Conservation (phyloP, 2,113 vertebrate genomes). For the Cephalopterus ornatus region DNA sequence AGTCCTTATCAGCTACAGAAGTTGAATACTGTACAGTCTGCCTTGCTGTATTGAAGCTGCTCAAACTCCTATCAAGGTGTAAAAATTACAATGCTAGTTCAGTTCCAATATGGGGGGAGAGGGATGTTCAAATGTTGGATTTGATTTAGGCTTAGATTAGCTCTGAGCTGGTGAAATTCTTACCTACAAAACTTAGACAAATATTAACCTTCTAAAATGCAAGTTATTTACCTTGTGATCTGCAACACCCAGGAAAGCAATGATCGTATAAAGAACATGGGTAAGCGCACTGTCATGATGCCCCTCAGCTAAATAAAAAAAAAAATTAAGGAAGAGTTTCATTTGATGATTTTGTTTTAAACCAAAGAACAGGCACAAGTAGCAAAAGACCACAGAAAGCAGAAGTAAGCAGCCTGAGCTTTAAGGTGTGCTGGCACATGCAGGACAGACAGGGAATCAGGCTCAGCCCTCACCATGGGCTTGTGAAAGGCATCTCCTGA, state of each 20-base stretch:
- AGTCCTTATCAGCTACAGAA: background rate
- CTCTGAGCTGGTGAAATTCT: background rate
- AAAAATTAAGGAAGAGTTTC: conserved; percentile 72
- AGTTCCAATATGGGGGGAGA: background rate
- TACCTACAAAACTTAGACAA: background rate
- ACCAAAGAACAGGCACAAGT: background rate
- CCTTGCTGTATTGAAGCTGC: background rate
- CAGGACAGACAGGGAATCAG: background rate
- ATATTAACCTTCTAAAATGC: background rate
- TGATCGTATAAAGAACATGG: conserved; percentile 90
- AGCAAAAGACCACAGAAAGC: background rate
- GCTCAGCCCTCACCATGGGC: background rate
- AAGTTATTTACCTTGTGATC: conserved; percentile 89
- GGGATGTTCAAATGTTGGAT: background rate
- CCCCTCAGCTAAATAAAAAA: conserved; percentile 85
- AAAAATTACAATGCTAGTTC: background rate
- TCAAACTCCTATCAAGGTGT: background rate
- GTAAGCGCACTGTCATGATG: conserved; percentile 97
- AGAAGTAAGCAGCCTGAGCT: background rate
- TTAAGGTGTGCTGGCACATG: background rate
- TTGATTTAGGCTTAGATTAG: background rate
- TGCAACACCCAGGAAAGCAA: conserved; percentile 92
- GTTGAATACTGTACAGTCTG: background rate
- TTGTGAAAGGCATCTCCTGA: background rate
- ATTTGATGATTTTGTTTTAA: background rate